phyloP scores from a whole-genome alignment of 2,888 invertebrate species.

The Chironomus tentans region DNA sequence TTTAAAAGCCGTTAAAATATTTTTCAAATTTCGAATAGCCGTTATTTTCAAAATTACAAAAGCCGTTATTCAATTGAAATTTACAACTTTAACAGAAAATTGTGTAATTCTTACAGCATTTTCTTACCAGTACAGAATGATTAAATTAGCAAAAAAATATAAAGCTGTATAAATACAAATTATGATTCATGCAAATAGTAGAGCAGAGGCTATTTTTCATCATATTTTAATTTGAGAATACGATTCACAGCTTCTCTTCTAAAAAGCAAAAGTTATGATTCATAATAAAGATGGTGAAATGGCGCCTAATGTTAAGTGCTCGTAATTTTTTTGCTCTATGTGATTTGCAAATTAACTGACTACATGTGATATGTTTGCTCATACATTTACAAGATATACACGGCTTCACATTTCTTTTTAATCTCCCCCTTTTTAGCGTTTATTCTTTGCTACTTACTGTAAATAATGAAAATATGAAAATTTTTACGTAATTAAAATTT shows the following conservation, averaged over 20 bases:
- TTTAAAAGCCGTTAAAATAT: too few species aligned
- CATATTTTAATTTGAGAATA: neutral
- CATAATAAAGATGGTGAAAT: neutral
- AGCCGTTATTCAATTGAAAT: too few species aligned
- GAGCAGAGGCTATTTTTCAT: too few species aligned
- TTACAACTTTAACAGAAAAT: too few species aligned
- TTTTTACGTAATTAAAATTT: neutral
- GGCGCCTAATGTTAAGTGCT: slow-evolving; percentile 1
- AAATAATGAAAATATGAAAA: neutral
- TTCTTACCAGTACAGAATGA: too few species aligned
- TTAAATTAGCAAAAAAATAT: too few species aligned
- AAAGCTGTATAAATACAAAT: too few species aligned
- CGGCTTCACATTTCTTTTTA: too few species aligned
- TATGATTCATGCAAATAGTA: too few species aligned
- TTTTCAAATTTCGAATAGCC: too few species aligned
- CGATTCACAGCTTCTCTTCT: neutral
- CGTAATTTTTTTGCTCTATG: neutral
- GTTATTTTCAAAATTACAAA: too few species aligned
- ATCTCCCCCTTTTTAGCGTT: neutral
- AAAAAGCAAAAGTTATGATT: neutral
- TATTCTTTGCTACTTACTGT: neutral
- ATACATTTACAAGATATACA: neutral
- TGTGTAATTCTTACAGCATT: too few species aligned
- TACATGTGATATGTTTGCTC: neutral
- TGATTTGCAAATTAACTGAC: neutral